Percentiles rank a stretch among this genome's conserved stretches.
Conservation (phyloP, 1,140 invertebrate genomes). For the Tachypleus tridentatus region DNA sequence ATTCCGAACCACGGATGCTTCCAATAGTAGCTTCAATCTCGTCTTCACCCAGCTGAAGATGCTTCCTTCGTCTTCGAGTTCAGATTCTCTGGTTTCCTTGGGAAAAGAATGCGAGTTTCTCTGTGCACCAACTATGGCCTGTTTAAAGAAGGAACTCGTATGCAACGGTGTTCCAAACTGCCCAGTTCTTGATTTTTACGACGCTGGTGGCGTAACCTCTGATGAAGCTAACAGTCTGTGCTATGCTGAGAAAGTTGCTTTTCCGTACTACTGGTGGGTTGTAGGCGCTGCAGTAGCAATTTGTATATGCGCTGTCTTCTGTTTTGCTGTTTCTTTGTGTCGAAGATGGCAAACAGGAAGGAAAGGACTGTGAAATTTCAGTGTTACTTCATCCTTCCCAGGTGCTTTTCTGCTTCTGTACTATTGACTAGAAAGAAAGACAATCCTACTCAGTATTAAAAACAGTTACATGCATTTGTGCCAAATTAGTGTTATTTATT, state of each 20-base stretch:
- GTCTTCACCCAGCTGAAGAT: constrained; percentile 25
- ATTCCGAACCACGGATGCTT: constrained; percentile 17
- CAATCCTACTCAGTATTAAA: too few species aligned
- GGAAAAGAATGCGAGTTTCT: constrained; percentile 53
- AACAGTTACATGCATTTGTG: too few species aligned
- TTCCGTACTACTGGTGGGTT: neutral
- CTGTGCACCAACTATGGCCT: constrained; percentile 64
- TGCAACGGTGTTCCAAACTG: constrained; percentile 81
- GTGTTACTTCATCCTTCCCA: too few species aligned
- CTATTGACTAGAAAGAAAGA: too few species aligned
- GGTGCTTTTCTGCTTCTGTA: too few species aligned
- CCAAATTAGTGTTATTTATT: too few species aligned
- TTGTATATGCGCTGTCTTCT: neutral
- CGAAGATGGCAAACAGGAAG: neutral
- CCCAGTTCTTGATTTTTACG: constrained; percentile 34
- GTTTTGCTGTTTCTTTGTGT: neutral
- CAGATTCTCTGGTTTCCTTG: constrained; percentile 22
- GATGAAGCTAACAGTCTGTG: neutral
- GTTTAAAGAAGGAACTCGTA: constrained; percentile 62
- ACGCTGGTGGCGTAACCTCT: neutral
- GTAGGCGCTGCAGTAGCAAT: neutral
- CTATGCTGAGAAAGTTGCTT: neutral
- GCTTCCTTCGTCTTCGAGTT: constrained; percentile 18
- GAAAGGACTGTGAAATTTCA: neutral
- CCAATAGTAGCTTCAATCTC: constrained; percentile 18